phyloP scores from a whole-genome alignment of 2,888 invertebrate genomes.

The Hypsopygia costalis region DNA sequence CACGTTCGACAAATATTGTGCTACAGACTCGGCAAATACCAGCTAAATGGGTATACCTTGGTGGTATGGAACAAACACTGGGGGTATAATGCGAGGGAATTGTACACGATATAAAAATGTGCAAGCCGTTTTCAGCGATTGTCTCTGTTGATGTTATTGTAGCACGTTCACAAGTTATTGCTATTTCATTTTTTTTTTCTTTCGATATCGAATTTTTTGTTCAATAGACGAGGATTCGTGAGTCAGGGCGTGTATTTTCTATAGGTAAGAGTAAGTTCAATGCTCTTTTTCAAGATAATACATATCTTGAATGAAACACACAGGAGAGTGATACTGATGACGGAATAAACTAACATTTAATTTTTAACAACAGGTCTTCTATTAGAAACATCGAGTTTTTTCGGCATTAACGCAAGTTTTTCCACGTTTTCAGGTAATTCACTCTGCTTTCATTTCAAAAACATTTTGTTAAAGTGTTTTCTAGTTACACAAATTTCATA shows the following conservation, averaged over 20 bases:
- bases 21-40: slow-evolving; percentile 70
- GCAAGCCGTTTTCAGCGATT: slow-evolving; percentile 53
- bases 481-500: no score
- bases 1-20: slow-evolving; percentile 79
- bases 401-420: no score
- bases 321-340: neutral
- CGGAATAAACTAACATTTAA: no score
- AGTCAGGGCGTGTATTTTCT: neutral
- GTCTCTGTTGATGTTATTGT: slow-evolving; percentile 44
- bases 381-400: no score
- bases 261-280: neutral
- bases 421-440: no score
- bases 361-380: no score
- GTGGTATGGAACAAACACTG: slow-evolving; percentile 59
- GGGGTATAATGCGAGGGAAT: slow-evolving; percentile 54
- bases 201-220: neutral
- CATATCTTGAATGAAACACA: neutral
- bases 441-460: no score
- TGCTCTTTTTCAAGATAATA: neutral
- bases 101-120: slow-evolving; percentile 67
- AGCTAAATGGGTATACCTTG: slow-evolving; percentile 50
- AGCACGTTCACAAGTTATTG: slow-evolving; percentile 61
- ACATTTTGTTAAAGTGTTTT: no score
- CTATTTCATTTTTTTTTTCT: slow-evolving; percentile 30
- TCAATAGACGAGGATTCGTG: neutral